Base-by-base conservation (phyloP, 2,888 invertebrate species). In the Hirtodrosophila alboralis region DNA sequence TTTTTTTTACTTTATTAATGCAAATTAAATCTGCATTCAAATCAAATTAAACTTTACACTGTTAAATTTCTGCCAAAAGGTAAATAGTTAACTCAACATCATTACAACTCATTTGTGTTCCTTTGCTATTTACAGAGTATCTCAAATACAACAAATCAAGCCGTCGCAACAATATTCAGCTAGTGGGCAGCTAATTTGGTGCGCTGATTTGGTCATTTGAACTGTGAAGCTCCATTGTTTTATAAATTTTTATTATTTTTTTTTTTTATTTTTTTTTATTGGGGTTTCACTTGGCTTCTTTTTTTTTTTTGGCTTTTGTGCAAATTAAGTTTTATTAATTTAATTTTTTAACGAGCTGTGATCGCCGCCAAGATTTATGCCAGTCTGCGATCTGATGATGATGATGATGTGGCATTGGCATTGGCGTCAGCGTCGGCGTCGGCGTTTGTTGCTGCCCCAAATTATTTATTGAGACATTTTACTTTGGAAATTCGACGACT, bases 241-340 rank as follows among this genome's bases (percentile, higher is more conserved):
- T 49, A 14, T n/a, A n/a, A n/a, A n/a, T n/a, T n/a, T n/a, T n/a
- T n/a, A n/a, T n/a, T n/a, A n/a, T n/a, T n/a, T n/a, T n/a, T n/a
- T n/a, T n/a, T n/a, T n/a, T n/a, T n/a, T n/a, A n/a, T n/a, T n/a
- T n/a, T n/a, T n/a, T 30, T 41, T 26, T 33, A 9, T 49, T 13
- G 48, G 54, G 23, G 26, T 31, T 31, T 23, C 49, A 18, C 45
- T 59, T 47, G 23, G 26, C 34, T 31, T 23, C 49, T 26, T 49
- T 59, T 47, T 37, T 54, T 60, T 57, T 40, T 58, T 67, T 66
- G 58, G 40, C 47, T 57, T 65, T 52, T 76, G 67, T 64, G 77
- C 84, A 74, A 78, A 78, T 78, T 84, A 78, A 77, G 81, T 79
- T 77, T 79, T 84, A 79, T 79, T 84, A 84, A 84, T 79, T 79